Conservation (phyloP, 2,113 vertebrate genomes). For the Sula dactylatra region DNA sequence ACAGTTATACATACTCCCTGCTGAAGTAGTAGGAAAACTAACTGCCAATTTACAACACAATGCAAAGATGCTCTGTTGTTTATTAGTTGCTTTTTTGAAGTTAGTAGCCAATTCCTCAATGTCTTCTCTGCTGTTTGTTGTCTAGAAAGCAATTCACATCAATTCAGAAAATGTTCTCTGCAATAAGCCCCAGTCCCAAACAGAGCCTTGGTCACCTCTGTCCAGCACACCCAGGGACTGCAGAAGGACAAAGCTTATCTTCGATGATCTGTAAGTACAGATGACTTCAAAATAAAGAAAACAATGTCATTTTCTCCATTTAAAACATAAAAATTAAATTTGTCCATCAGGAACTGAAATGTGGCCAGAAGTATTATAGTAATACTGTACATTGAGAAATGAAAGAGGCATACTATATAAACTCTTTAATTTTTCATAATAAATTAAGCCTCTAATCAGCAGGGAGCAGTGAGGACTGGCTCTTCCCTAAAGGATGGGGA, state of each 20-base stretch:
- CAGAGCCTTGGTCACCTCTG: conserved; percentile 73
- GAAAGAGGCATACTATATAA: not conserved
- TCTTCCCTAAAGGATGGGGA: not conserved
- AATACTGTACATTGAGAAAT: not conserved
- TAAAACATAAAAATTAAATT: not conserved
- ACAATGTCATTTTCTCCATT: not conserved
- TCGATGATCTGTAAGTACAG: conserved; percentile 79
- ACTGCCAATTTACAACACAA: not conserved
- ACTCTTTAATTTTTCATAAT: not conserved
- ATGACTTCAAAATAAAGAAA: not conserved
- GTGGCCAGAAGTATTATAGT: not conserved
- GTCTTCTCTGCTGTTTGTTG: conserved; percentile 32
- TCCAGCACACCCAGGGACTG: conserved; percentile 70
- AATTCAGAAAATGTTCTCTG: conserved; percentile 72
- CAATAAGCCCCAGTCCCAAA: conserved; percentile 72
- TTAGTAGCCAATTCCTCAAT: conserved; percentile 32
- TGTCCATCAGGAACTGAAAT: not conserved
- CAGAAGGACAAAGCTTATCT: conserved; percentile 77
- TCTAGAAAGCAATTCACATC: conserved; percentile 74
- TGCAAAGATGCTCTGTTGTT: not conserved
- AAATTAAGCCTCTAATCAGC: not conserved
- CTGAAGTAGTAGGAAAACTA: not conserved
- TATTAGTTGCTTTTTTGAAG: not conserved
- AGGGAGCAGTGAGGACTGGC: not conserved
- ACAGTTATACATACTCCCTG: not conserved